Conservation (phyloP, 2,888 invertebrate genomes). For the Hofmannophila pseudospretella region DNA sequence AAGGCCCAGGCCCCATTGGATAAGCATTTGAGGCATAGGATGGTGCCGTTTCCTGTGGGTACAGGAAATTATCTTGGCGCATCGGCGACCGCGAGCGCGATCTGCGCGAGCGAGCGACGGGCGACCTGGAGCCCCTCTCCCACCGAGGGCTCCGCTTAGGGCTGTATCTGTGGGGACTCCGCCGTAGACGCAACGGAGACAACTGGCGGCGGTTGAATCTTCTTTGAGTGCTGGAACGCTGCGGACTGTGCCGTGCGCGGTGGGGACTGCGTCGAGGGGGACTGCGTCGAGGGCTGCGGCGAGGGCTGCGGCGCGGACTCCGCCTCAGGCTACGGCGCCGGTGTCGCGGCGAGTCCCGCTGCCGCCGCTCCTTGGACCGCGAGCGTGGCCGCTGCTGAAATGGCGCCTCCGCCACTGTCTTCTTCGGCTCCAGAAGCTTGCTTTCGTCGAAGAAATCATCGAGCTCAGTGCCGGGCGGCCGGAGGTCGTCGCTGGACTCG, state of each 20-base stretch:
- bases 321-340: conserved; percentile 19
- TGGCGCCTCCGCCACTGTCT: conserved; percentile 13
- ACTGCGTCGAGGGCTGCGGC: conserved; percentile 13
- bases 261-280: conserved; percentile 20
- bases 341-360: conserved; percentile 17
- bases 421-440: conserved; percentile 25
- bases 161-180: conserved; percentile 14
- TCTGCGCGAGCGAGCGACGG: conserved; percentile 12
- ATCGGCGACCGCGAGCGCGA: conserved; percentile 5
- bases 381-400: conserved; percentile 5
- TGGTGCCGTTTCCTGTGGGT: conserved; percentile 32
- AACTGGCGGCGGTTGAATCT: not conserved
- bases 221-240: conserved; percentile 17
- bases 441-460: conserved; percentile 53
- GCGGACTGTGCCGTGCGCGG: conserved; percentile 14
- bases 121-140: conserved; percentile 24
- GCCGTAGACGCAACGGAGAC: conserved; percentile 13
- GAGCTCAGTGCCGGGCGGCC: conserved; percentile 67
- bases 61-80: conserved; percentile 35
- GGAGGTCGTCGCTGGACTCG: conserved; percentile 51
- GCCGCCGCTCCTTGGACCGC: conserved; percentile 7
- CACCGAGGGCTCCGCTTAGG: conserved; percentile 12
- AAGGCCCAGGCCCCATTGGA: conserved; percentile 7
- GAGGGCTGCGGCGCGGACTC: conserved; percentile 16
- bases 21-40: conserved; percentile 10